Base-by-base conservation (phyloP, 2,797 vertebrate species). In the Esox lucius region DNA sequence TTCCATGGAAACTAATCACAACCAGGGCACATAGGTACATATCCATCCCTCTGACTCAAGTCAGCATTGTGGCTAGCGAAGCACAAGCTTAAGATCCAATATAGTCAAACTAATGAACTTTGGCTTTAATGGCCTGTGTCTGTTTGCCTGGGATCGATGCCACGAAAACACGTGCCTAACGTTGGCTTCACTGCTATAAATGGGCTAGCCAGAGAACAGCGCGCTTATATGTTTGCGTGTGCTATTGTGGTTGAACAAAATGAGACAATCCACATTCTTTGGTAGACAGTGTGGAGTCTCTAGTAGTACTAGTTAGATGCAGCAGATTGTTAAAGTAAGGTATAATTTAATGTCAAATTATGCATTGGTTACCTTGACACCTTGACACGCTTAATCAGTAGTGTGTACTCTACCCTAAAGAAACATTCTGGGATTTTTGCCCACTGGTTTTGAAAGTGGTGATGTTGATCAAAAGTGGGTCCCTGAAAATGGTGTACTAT, bases 131-230 rank as follows among this genome's bases (percentile, higher is more conserved):
- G 49, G 48, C 17, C 69, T 70, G 46, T 31, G 48, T 31, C 42
- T 56, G 46, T 49, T 46, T 53, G 26, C 49, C 48, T 70, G 28
- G 49, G 51, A 70, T 70, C 69, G 49, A 70, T 70, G 48, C 9
- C 16, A 46, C 42, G 4, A 42, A 49, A 26, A 24, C 26, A 46
- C 8, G n/a, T 69, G 62, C 15, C 62, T 28, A 8, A n/a, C 15
- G 6, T 42, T 48, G 39, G 68, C 24, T 28, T 22, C 24, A 11
- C 22, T 26, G 7, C 42, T 49, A 70, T 15, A 46, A 49, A 24
- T 51, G 68, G 46, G 51, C 51, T n/a, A 56, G n/a, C 24, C 8
- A 6, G 49, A 49, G 46, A 70, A 13, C 8, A 35, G 8, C 3
- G 69, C 31, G 48, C 51, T 26, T 2, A 19, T 42, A 39, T 13